These are phyloP conservation scores for Meriones unguiculatus DNA, from an alignment of 2,113 vertebrate species.

Conservation along the genomic window DNA sequence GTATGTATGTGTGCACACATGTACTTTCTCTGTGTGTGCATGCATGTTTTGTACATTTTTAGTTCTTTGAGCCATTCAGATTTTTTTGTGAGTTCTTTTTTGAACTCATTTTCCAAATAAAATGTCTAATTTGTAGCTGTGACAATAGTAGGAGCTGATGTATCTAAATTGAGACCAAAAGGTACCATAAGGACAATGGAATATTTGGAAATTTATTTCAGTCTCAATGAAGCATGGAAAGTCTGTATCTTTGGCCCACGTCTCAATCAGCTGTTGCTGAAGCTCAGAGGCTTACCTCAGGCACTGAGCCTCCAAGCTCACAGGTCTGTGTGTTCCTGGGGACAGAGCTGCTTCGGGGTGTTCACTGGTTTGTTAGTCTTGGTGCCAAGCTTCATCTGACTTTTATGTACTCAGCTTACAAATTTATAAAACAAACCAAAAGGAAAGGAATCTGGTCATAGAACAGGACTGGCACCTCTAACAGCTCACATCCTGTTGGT, in stretches of 20 bases:
- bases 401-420: neutral
- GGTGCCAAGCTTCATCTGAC: neutral
- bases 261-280: conserved; percentile 18
- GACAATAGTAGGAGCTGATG: neutral
- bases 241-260: neutral
- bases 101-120: neutral
- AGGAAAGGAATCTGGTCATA: neutral
- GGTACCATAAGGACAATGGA: neutral
- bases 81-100: neutral
- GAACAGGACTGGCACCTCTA: neutral
- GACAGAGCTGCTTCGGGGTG: neutral
- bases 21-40: neutral
- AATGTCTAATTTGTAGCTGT: neutral
- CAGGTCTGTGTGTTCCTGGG: neutral
- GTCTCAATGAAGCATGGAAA: neutral
- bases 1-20: neutral
- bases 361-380: neutral
- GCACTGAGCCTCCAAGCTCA: neutral
- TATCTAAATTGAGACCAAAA: neutral
- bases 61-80: conserved; percentile 47
- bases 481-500: neutral
- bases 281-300: neutral
- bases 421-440: neutral
- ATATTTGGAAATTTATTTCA: conserved; percentile 29
- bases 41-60: neutral